Percentiles rank a stretch among this genome's conserved stretches.
Evolutionary conservation across 2,113 vertebrate species (phyloP).

Genomic region (Plotosus lineatus): DNA sequence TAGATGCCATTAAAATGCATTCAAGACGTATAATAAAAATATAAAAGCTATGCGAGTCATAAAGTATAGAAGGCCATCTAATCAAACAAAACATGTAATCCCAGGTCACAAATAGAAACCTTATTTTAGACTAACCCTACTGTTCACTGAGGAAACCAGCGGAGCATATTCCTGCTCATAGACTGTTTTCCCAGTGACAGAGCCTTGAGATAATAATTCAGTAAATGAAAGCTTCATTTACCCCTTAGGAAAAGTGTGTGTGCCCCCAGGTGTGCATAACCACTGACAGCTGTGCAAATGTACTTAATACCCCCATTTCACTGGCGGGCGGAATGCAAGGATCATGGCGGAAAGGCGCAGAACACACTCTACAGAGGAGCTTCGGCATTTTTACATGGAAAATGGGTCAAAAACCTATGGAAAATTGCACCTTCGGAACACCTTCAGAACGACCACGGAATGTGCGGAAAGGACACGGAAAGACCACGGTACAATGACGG

Average conservation of each 20-base stretch:
- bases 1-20: background rate
- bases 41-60: no score
- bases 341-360: no score
- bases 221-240: background rate
- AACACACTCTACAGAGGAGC: no score
- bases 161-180: background rate
- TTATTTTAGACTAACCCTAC: no score
- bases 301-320: background rate
- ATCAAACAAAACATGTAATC: background rate
- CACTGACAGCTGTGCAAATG: conserved; percentile 3
- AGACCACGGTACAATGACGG: no score
- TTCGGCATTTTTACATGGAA: no score
- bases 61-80: background rate
- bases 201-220: background rate
- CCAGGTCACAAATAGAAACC: background rate
- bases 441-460: no score
- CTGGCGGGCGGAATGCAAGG: no score
- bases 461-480: no score
- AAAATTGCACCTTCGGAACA: no score
- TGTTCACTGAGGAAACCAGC: background rate
- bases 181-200: background rate
- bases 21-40: background rate
- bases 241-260: background rate
- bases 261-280: background rate
- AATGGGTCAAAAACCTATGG: no score